Conservation (phyloP, 2,113 vertebrate genomes). For the Mirza zaza region DNA sequence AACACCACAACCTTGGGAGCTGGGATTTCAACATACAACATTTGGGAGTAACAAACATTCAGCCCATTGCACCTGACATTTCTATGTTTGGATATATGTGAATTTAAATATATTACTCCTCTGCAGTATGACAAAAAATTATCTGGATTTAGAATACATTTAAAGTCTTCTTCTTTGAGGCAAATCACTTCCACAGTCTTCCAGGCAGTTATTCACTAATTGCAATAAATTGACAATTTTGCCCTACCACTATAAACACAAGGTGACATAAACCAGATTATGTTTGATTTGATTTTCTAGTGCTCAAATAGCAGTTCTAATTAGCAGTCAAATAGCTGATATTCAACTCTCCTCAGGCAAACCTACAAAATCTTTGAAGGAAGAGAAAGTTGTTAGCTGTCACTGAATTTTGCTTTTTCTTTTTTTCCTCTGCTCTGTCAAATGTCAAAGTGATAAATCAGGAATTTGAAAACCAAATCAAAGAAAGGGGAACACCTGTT, state of each 20-base stretch:
- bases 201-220: background rate
- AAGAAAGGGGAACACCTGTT: background rate
- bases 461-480: constrained; percentile 22
- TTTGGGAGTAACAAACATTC: background rate
- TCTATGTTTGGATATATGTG: background rate
- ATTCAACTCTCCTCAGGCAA: background rate
- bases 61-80: background rate
- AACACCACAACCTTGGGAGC: background rate
- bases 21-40: background rate
- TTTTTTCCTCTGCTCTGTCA: constrained; percentile 37
- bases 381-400: constrained; percentile 31
- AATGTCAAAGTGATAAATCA: constrained; percentile 43
- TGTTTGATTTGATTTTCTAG: constrained; percentile 4
- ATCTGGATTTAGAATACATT: background rate
- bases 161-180: background rate
- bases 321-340: constrained; percentile 31
- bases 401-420: background rate
- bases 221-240: background rate
- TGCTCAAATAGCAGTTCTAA: constrained; percentile 16
- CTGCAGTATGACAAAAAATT: background rate
- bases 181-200: background rate
- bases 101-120: background rate
- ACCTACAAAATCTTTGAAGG: background rate
- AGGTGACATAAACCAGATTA: constrained; percentile 10
- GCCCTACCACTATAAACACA: background rate